These are phyloP conservation scores for Drosophila sp. DNA, from an alignment of 1,140 invertebrate species.

Conservation along the genomic window DNA sequence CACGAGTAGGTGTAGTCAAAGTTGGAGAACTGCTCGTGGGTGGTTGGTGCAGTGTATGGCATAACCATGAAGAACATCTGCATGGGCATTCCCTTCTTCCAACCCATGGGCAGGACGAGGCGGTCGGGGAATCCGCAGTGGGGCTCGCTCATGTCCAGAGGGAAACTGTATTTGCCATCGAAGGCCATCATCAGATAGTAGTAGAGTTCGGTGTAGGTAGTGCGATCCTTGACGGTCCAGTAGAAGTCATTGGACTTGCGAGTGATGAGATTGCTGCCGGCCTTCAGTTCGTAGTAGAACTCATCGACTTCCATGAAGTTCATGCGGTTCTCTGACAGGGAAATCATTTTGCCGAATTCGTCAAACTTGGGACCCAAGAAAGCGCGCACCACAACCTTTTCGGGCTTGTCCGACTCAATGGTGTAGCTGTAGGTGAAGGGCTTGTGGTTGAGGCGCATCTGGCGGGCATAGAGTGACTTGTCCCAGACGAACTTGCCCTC, in stretches of 20 bases:
- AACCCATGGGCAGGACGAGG: slow-evolving; percentile 85
- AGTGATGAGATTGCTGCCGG: slow-evolving; percentile 83
- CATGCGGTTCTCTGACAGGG: slow-evolving; percentile 84
- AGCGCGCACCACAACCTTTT: slow-evolving; percentile 70
- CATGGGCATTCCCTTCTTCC: slow-evolving; percentile 84
- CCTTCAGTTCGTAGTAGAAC: slow-evolving; percentile 83
- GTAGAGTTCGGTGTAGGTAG: slow-evolving; percentile 82
- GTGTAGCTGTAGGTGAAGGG: slow-evolving; percentile 82
- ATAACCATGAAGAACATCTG: slow-evolving; percentile 85
- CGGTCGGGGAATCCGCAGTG: slow-evolving; percentile 82
- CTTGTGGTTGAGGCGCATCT: slow-evolving; percentile 86
- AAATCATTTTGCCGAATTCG: slow-evolving; percentile 83
- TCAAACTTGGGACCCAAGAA: slow-evolving; percentile 83
- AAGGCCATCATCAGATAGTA: slow-evolving; percentile 81
- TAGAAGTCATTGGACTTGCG: slow-evolving; percentile 83
- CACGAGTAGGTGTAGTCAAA: slow-evolving; percentile 69
- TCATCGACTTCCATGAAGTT: slow-evolving; percentile 85
- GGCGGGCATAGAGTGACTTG: slow-evolving; percentile 84
- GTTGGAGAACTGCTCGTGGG: slow-evolving; percentile 64
- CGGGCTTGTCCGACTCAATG: slow-evolving; percentile 82
- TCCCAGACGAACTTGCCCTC: slow-evolving; percentile 78
- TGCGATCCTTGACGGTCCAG: slow-evolving; percentile 82
- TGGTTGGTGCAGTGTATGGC: slow-evolving; percentile 63
- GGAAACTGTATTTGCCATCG: slow-evolving; percentile 75
- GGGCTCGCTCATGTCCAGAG: slow-evolving; percentile 68